A percentile compares a stretch with the other conserved stretches of the same genome.
Evolutionary conservation across 1,140 invertebrate genomes (phyloP).

Genomic region (Magallana gigas): DNA sequence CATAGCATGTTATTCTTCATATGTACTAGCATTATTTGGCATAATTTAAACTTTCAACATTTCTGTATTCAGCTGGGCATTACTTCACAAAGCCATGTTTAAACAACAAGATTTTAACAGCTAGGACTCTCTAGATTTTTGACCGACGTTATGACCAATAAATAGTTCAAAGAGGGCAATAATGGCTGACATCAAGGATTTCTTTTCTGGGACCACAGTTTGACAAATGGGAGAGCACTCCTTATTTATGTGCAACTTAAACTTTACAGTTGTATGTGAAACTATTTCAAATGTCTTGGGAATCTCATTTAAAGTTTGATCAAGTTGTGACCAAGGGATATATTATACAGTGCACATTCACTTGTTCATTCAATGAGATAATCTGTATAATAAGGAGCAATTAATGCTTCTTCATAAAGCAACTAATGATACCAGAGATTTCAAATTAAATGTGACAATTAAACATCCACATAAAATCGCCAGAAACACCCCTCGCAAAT

Average conservation of each 20-base stretch:
- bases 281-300: too few species aligned
- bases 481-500: too few species aligned
- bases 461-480: too few species aligned
- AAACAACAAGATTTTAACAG: conserved; percentile 8
- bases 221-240: background rate
- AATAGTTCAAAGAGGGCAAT: background rate
- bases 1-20: background rate
- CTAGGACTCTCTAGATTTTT: background rate
- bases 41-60: background rate
- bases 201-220: background rate
- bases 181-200: background rate
- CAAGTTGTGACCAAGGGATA: too few species aligned
- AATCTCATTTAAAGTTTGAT: too few species aligned
- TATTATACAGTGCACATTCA: too few species aligned
- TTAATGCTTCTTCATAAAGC: too few species aligned
- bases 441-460: too few species aligned
- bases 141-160: background rate
- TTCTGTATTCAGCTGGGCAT: background rate
- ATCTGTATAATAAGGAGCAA: too few species aligned
- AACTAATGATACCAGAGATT: too few species aligned
- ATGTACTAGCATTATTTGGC: background rate
- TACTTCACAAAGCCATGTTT: background rate
- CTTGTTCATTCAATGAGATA: too few species aligned
- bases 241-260: background rate
- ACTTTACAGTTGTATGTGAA: too few species aligned